phyloP scores from a whole-genome alignment of 2,113 vertebrate genomes.

The Merops nubicus region DNA sequence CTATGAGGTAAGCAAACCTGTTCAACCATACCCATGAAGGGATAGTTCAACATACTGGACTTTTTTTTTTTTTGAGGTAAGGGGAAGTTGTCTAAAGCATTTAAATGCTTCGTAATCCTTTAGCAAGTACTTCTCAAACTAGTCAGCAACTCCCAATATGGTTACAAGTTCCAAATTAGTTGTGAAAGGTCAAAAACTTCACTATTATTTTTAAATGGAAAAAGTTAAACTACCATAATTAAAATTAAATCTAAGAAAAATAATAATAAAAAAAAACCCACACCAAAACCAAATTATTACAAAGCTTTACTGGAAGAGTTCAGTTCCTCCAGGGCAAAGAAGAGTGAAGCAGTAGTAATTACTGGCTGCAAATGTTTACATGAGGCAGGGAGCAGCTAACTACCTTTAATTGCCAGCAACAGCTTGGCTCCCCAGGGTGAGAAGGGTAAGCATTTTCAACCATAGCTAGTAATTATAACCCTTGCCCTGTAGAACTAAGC shows the following conservation, averaged over 20 bases:
- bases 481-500: background rate
- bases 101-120: background rate
- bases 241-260: background rate
- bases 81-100: background rate
- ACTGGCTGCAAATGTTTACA: background rate
- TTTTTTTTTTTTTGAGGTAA: too few relatives aligned
- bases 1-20: background rate
- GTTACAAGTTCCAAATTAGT: background rate
- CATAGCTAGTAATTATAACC: background rate
- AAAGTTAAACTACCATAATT: background rate
- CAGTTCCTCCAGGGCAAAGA: background rate
- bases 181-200: background rate
- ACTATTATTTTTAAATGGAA: background rate
- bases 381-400: background rate
- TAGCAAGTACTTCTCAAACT: background rate
- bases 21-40: background rate
- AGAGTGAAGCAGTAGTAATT: background rate
- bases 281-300: background rate
- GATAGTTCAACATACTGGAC: background rate
- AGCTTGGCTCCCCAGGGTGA: background rate
- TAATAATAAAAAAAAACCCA: background rate
- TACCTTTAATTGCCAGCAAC: conserved; percentile 16
- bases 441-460: conserved; percentile 13
- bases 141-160: background rate
- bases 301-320: background rate